Conservation (phyloP, 2,888 invertebrate genomes). For the Hartigia nigra region DNA sequence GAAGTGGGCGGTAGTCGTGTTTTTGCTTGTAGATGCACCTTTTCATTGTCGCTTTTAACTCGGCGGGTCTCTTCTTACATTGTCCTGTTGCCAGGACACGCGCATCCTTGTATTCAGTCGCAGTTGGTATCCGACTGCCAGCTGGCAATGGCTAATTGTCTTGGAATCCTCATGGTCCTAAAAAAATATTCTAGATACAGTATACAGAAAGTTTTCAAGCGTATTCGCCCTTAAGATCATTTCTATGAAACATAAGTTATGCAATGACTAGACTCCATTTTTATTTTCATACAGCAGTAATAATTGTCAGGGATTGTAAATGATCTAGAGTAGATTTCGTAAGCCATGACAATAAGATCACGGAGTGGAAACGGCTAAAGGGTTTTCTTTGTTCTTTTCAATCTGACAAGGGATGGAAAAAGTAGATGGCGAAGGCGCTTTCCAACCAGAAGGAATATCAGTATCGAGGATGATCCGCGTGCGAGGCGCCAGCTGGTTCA, state of each 20-base stretch:
- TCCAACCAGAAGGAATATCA: conserved; percentile 15
- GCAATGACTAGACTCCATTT: neutral
- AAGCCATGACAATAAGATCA: neutral
- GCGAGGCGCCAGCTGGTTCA: conserved; percentile 59
- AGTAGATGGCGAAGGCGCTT: neutral
- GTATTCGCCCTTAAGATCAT: neutral
- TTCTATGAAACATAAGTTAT: neutral
- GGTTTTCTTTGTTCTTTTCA: neutral
- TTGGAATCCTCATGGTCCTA: neutral
- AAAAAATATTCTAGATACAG: neutral
- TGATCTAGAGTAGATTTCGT: neutral
- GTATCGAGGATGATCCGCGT: conserved; percentile 56
- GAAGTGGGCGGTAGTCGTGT: conserved; percentile 40
- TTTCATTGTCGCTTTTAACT: conserved; percentile 37
- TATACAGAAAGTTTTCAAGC: neutral
- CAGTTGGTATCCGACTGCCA: neutral
- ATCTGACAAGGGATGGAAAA: neutral
- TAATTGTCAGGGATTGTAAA: neutral
- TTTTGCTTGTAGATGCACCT: conserved; percentile 38
- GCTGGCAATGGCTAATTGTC: neutral
- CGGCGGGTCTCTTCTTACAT: neutral
- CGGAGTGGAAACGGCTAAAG: neutral
- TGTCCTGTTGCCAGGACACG: conserved; percentile 54
- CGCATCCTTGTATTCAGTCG: conserved; percentile 32
- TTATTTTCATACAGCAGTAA: neutral